Evolutionary conservation across 2,113 vertebrate species (phyloP).

Genomic region (Hippocampus comes): DNA sequence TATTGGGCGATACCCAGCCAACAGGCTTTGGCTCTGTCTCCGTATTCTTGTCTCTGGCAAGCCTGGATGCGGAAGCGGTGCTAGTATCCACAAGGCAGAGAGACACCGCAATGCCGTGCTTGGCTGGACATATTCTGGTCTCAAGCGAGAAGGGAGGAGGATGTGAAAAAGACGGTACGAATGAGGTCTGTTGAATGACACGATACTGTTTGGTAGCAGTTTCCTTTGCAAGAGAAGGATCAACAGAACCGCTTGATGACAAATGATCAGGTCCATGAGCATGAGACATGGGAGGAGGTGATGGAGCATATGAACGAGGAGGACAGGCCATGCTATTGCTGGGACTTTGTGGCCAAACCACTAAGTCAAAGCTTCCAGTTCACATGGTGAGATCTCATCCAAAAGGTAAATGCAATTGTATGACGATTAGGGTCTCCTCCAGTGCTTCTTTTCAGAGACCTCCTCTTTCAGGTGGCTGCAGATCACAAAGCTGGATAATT

Average conservation of each 20-base stretch:
- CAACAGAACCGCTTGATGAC: constrained; percentile 17
- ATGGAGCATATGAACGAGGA: constrained; percentile 29
- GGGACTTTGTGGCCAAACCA: constrained; percentile 49
- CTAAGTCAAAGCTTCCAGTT: constrained; percentile 81
- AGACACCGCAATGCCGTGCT: constrained; percentile 69
- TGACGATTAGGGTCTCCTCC: constrained; percentile 73
- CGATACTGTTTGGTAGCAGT: constrained; percentile 11
- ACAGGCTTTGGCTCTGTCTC: constrained; percentile 44
- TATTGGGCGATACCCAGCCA: constrained; percentile 66
- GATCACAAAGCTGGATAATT: constrained; percentile 75
- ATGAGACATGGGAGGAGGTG: constrained; percentile 30
- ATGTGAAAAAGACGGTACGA: constrained; percentile 9
- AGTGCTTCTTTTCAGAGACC: constrained; percentile 48
- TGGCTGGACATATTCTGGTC: constrained; percentile 45
- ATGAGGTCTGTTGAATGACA: constrained; percentile 31
- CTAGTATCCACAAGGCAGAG: constrained; percentile 55
- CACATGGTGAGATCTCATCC: constrained; percentile 79
- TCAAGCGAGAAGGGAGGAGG: constrained; percentile 6
- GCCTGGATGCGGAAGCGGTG: constrained; percentile 51
- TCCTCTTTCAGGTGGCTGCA: constrained; percentile 79
- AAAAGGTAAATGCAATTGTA: constrained; percentile 79
- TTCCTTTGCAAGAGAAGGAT: constrained; percentile 27
- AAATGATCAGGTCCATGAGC: constrained; percentile 21
- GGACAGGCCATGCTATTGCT: constrained; percentile 52
- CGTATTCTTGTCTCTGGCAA: constrained; percentile 68